Conservation (phyloP, 2,113 vertebrate genomes). For the Lasiurus borealis region DNA sequence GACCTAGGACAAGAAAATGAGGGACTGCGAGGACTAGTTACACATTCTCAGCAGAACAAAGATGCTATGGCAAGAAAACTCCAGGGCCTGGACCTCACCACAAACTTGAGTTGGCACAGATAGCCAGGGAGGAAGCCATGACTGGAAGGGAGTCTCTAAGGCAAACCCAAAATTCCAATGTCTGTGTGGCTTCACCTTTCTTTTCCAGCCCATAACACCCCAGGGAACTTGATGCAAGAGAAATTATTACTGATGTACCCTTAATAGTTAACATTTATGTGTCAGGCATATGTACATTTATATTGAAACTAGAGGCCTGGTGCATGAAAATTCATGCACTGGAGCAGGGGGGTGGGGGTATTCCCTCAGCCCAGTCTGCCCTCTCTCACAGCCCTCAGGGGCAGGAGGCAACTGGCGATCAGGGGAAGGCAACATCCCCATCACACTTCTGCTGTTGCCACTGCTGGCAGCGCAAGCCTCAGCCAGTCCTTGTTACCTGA, state of each 20-base stretch:
- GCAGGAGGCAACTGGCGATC: no score
- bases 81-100: not conserved
- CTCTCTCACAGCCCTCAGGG: no score
- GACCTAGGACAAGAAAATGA: not conserved
- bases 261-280: not conserved
- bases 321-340: no score
- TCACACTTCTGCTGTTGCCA: no score
- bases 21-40: not conserved
- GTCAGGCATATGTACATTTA: not conserved
- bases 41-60: not conserved
- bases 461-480: no score
- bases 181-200: not conserved
- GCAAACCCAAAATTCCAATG: not conserved
- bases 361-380: no score
- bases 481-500: no score
- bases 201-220: not conserved
- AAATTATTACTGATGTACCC: not conserved
- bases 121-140: not conserved
- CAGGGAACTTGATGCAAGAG: conserved; percentile 51
- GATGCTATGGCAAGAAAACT: not conserved
- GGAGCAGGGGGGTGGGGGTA: no score
- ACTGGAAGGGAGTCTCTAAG: not conserved
- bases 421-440: no score
- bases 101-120: not conserved
- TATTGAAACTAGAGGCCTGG: not conserved